Conservation (phyloP, 2,113 vertebrate species). For the Leptocoma aspasia region DNA sequence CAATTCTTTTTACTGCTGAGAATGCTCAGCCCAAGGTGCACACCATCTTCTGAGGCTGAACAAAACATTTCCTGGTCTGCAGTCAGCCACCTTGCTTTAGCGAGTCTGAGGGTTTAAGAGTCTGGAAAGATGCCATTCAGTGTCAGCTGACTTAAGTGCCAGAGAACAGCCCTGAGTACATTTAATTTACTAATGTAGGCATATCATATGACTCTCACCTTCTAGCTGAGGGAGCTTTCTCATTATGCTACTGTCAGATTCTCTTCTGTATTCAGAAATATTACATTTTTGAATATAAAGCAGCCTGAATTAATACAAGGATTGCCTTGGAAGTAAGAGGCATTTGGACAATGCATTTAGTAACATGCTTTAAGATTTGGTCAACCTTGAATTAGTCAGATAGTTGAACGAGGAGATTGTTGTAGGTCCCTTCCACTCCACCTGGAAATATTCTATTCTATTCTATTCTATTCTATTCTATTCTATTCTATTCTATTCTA, state of each 20-base stretch:
- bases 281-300: neutral
- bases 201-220: neutral
- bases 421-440: neutral
- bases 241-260: neutral
- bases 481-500: neutral
- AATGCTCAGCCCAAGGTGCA: neutral
- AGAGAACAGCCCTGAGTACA: neutral
- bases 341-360: neutral
- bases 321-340: neutral
- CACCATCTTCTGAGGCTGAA: neutral
- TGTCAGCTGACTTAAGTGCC: neutral
- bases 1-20: neutral
- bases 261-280: neutral
- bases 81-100: neutral
- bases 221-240: neutral
- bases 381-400: neutral
- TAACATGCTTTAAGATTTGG: neutral
- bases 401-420: neutral
- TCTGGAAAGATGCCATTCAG: neutral
- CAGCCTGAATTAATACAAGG: neutral
- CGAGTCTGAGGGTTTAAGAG: fast-evolving
- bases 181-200: neutral
- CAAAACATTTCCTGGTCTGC: neutral
- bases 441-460: neutral
- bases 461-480: neutral